phyloP scores from a whole-genome alignment of 2,888 invertebrate genomes.

The Brachyopa scutellaris region DNA sequence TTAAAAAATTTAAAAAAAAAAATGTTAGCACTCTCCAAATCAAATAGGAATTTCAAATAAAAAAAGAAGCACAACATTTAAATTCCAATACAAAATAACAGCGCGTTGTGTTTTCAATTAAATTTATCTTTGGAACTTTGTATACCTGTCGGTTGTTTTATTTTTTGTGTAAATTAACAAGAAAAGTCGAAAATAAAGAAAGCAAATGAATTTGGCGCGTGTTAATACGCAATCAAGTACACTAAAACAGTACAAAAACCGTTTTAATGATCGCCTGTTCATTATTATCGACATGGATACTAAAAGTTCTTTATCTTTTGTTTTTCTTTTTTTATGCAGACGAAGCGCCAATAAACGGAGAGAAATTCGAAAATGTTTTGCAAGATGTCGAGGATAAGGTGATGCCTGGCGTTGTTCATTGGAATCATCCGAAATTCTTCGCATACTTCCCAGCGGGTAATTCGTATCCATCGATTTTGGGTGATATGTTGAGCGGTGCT shows the following conservation, averaged over 20 bases:
- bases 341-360: slow-evolving; percentile 87
- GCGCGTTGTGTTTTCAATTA: not conserved
- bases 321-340: slow-evolving; percentile 74
- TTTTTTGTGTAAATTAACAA: slow-evolving; percentile 3
- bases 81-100: not conserved
- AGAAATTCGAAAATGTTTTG: slow-evolving; percentile 89
- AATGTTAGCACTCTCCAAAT: slow-evolving; percentile 5
- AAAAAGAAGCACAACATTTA: not conserved
- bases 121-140: slow-evolving; percentile 12
- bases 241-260: not conserved
- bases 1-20: slow-evolving; percentile 1
- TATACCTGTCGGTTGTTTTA: slow-evolving; percentile 7
- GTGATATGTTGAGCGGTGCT: slow-evolving; percentile 94
- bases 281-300: not conserved
- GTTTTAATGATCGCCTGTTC: not conserved
- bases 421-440: slow-evolving; percentile 97
- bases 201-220: slow-evolving; percentile 33
- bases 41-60: slow-evolving; percentile 6
- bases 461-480: slow-evolving; percentile 94
- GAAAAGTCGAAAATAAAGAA: slow-evolving; percentile 21
- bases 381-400: slow-evolving; percentile 89
- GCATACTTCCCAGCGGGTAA: slow-evolving; percentile 97
- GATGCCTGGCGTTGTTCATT: slow-evolving; percentile 93
- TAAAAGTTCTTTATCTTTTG: slow-evolving; percentile 17
- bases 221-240: not conserved